Base-by-base conservation (phyloP, 2,797 vertebrate species). In the Cephalopachus bancanus region DNA sequence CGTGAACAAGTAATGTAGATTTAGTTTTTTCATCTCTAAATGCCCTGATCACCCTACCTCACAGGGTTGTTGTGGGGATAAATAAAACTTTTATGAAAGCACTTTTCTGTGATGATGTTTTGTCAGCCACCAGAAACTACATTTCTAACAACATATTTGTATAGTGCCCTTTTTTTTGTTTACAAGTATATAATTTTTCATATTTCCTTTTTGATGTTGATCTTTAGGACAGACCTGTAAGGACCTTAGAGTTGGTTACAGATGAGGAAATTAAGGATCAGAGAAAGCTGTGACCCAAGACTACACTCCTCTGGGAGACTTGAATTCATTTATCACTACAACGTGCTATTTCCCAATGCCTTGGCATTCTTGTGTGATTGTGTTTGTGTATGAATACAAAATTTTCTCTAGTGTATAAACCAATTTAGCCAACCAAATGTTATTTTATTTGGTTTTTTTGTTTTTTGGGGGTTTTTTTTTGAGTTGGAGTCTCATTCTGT, bases 71-170 rank as follows among this genome's bases (percentile, higher is more conserved):
- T 98, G 96, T 98, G 97, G 92, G 97, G 97, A 96, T 93, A 97
- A 98, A 98, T 98, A 98, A 98, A 97, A 98, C 93, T 98, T 98
- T 98, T 97, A 98, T 97, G 96, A 90, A 97, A 97, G 91, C 85
- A 97, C 80, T 97, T 97, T 97, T 96, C 87, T 97, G 97, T 95
- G 95, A 97, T 81, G 90, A 96, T 80, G 67, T 86, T 97, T 97
- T 97, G 93, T 97, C 95, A 93, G 87, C 72, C 84, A 71, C 74
- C 69, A 87, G 76, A 94, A 96, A 92, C 84, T 95, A 57, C 93
- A 49, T 75, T 57, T 88, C 72, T 93, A 89, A 78, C 62, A 92
- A 15, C 14, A 15, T 4, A 59, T 78, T 84, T 51, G 51, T 74
- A 78, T 16, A 83, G 84, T 83, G 65, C 3, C 37, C 37, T 37